phyloP scores from a whole-genome alignment of 2,888 invertebrate species.

The Norana najaformis region DNA sequence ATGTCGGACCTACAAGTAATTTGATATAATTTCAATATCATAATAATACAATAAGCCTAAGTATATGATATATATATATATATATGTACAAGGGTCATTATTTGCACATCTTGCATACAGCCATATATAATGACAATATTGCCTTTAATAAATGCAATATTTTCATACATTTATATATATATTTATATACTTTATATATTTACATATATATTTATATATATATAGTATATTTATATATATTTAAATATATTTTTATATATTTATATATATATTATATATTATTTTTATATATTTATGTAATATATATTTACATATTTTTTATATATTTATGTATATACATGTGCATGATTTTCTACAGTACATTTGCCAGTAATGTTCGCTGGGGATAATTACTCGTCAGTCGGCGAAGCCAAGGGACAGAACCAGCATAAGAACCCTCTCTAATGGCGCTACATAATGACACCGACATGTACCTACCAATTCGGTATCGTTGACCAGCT shows the following conservation, averaged over 20 bases:
- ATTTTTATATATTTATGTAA: neutral
- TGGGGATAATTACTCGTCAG: neutral
- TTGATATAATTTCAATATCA: neutral
- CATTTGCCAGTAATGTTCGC: neutral
- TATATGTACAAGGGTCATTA: too few relatives aligned
- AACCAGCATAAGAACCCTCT: neutral
- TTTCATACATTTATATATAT: too few relatives aligned
- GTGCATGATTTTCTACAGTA: neutral
- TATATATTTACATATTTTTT: neutral
- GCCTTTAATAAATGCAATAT: too few relatives aligned
- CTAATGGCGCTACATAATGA: neutral
- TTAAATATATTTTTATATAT: too few relatives aligned
- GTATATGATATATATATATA: neutral
- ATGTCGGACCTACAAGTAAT: neutral
- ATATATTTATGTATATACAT: too few relatives aligned
- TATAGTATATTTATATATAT: neutral
- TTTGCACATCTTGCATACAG: too few relatives aligned
- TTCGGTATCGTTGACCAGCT: conserved; percentile 7
- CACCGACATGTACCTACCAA: neutral
- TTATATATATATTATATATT: too few relatives aligned
- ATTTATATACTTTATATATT: too few relatives aligned
- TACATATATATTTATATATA: neutral
- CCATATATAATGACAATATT: too few relatives aligned
- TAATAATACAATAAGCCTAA: neutral
- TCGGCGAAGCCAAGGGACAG: neutral